Base-by-base conservation (phyloP, 2,113 vertebrate species). In the Melanerpes aurifrons region DNA sequence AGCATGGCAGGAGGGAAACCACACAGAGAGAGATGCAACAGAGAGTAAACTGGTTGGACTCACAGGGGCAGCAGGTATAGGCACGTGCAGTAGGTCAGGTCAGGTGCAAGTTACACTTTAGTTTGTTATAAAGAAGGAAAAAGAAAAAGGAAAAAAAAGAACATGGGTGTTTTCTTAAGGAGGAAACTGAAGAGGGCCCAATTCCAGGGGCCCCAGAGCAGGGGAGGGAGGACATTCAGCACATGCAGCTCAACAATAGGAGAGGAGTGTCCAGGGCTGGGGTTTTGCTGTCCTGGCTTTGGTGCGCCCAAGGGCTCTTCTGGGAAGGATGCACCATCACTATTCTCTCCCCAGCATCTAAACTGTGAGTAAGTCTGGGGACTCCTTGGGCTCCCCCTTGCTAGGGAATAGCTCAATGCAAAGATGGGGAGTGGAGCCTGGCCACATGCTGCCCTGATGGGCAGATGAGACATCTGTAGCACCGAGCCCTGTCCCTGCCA, bases 281-380 rank as follows among this genome's bases (percentile, higher is more conserved):
- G 53, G 22, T 78, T 97, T 97, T 97, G 97, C 95, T 97, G 81
- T 97, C 96, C 96, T 96, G 96, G 96, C 96, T 97, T 96, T 80
- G 43, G n/a, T 45, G 26, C 8, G 2, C 62, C 64, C 2, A 3
- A 92, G 5, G 58, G 12, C 59, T 87, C 54, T 69, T 43, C 50
- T 57, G 47, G 32, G n/a, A 50, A 61, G 15, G 25, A 73, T 6
- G 3, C 3, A 7, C 17, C 3, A 5, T 58, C 28, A 72, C 48
- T 47, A 64, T 67, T 69, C 73, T 66, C 29, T 61, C 29, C 13
- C 54, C 72, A 76, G 62, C 53, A 87, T 43, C 35, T 24, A 77
- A 71, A 72, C 21, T 5, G 8, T 2, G 3, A 80, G 16, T 29
- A 67, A 71, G 25, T 31, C 62, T 28, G 32, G 48, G 21, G 31